Evolutionary conservation across 2,113 vertebrate genomes (phyloP).

Genomic region (Lipophrys pholis): DNA sequence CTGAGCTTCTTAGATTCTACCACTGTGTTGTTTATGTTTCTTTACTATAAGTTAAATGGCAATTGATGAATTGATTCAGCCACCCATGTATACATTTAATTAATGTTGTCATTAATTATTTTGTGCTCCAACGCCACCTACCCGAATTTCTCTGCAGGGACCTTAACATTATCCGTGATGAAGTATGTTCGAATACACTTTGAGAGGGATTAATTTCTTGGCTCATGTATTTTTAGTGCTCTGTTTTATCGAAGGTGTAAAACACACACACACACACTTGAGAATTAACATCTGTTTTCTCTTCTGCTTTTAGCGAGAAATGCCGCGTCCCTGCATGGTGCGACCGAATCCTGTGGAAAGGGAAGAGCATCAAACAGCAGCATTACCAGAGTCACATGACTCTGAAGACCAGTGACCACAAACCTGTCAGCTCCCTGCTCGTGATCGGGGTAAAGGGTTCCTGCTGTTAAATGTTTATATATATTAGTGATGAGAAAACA

Average conservation of each 20-base stretch:
- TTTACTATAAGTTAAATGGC: background rate
- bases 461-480: background rate
- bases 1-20: background rate
- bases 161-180: constrained; percentile 1
- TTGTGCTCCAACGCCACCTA: constrained; percentile 1
- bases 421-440: constrained; percentile 94
- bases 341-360: constrained; percentile 95
- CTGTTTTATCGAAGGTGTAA: background rate
- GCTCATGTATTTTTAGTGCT: background rate
- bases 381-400: constrained; percentile 94
- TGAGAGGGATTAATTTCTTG: background rate
- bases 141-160: background rate
- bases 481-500: background rate
- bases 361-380: constrained; percentile 88
- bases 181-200: background rate
- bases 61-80: constrained; percentile 8
- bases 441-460: constrained; percentile 86
- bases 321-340: constrained; percentile 96
- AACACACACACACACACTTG: background rate
- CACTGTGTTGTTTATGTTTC: background rate
- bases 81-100: background rate
- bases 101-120: background rate
- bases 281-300: background rate
- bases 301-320: constrained; percentile 87
- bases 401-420: constrained; percentile 96